These are phyloP conservation scores for Eilema caniola DNA, from an alignment of 2,888 invertebrate genomes.

Conservation along the genomic window DNA sequence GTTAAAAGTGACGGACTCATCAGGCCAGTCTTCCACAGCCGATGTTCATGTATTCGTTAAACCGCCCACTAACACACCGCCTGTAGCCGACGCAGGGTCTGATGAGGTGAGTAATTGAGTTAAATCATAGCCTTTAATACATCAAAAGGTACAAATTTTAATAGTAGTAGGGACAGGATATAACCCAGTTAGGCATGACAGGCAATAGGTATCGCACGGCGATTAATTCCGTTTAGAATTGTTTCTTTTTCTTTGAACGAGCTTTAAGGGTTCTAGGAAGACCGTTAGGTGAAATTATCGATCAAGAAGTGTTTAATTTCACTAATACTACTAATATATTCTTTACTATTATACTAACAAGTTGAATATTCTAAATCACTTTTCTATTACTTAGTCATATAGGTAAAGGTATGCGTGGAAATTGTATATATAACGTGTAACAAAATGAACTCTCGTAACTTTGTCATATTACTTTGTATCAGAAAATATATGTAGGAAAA, in stretches of 20 bases:
- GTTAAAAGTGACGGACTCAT: constrained; percentile 96
- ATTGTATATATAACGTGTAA: too few species aligned
- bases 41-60: constrained; percentile 97
- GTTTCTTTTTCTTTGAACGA: neutral
- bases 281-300: neutral
- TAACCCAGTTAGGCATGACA: neutral
- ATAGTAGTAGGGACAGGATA: neutral
- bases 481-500: too few species aligned
- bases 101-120: constrained; percentile 74
- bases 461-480: too few species aligned
- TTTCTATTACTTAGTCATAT: neutral
- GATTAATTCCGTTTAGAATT: neutral
- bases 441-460: too few species aligned
- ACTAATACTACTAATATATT: neutral
- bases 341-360: neutral
- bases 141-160: neutral
- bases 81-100: constrained; percentile 89
- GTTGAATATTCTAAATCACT: neutral
- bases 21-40: constrained; percentile 94
- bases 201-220: neutral
- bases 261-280: neutral
- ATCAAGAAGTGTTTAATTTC: neutral
- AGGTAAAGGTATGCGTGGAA: constrained; percentile 2
- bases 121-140: neutral
- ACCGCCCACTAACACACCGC: constrained; percentile 94